These are phyloP conservation scores for Pterostichus madidus DNA, from an alignment of 2,888 invertebrate species.

Conservation along the genomic window DNA sequence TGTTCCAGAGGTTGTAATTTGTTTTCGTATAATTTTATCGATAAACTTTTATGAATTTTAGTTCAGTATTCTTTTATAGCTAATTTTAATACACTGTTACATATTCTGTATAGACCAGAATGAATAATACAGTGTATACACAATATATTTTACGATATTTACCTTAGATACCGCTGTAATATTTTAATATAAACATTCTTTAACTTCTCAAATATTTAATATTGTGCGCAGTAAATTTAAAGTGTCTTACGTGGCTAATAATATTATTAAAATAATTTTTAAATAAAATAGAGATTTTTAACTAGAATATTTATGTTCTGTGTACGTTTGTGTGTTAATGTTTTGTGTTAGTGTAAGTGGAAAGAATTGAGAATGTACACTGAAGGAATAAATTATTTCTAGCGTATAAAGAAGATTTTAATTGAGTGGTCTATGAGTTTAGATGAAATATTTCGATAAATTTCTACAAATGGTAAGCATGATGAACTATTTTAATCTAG, in stretches of 20 bases:
- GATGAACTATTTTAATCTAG: constrained; percentile 36
- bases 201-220: constrained; percentile 28
- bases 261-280: neutral
- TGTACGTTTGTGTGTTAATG: constrained; percentile 49
- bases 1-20: too few species aligned
- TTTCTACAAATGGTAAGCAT: constrained; percentile 53
- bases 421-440: constrained; percentile 63
- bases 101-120: constrained; percentile 2
- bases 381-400: constrained; percentile 77
- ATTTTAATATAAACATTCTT: constrained; percentile 31
- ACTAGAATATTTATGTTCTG: constrained; percentile 42
- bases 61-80: constrained; percentile 1
- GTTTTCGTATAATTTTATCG: too few species aligned
- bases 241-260: constrained; percentile 32
- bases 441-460: constrained; percentile 63
- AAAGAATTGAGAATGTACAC: constrained; percentile 77
- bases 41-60: neutral
- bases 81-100: neutral
- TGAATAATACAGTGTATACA: neutral
- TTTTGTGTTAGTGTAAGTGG: constrained; percentile 74
- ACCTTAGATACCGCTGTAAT: constrained; percentile 26
- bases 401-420: constrained; percentile 70
- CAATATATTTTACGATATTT: constrained; percentile 32
- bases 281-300: constrained; percentile 6
- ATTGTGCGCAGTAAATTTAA: constrained; percentile 25